These are phyloP conservation scores for human DNA, from an alignment of 2,113 vertebrate species.

Conservation along the genomic window GRCh38 chr3:73816501-73817000, in stretches of 20 bases:
- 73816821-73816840: neutral
- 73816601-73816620: neutral
- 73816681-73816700: neutral
- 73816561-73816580: too few relatives aligned
- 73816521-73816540: neutral
- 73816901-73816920: neutral
- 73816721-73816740: neutral
- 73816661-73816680: neutral
- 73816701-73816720: neutral
- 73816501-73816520: too few relatives aligned
- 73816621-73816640: neutral
- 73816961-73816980: neutral
- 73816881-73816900: neutral
- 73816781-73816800: too few relatives aligned
- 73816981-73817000: neutral
- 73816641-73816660: neutral
- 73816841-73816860: neutral
- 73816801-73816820: neutral
- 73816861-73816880: neutral
- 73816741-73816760: neutral
- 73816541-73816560: accelerated
- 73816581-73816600: neutral
- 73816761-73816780: neutral
- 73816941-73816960: neutral
- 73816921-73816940: neutral